A percentile compares a stretch with the other conserved stretches of the same genome.
phyloP scores from a whole-genome alignment of 1,140 invertebrate species.

The Drosophila yakuba region DNA sequence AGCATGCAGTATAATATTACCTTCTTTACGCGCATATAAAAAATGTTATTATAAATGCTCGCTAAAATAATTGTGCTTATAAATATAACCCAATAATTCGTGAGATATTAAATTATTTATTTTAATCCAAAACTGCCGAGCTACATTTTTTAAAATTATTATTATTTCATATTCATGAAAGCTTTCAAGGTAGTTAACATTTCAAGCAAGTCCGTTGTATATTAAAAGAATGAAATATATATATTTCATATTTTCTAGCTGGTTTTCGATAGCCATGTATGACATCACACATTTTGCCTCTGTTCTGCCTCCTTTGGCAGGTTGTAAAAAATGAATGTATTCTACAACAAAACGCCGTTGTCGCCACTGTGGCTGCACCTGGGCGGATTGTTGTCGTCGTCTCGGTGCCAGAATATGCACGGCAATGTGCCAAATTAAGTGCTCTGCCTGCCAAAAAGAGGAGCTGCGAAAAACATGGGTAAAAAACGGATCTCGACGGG shows the following conservation, averaged over 20 bases:
- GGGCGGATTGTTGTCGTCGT: slow-evolving; percentile 50
- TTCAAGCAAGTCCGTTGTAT: too few relatives aligned
- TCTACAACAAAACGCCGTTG: slow-evolving; percentile 64
- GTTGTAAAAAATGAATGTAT: slow-evolving; percentile 71
- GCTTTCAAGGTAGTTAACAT: too few relatives aligned
- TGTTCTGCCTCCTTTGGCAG: slow-evolving; percentile 11
- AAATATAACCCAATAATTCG: too few relatives aligned
- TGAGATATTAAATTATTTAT: too few relatives aligned
- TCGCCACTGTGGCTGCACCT: slow-evolving; percentile 73
- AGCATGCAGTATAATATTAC: too few relatives aligned
- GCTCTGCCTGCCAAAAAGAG: slow-evolving; percentile 60
- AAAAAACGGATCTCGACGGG: slow-evolving; percentile 18
- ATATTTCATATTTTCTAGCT: background rate
- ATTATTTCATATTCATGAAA: too few relatives aligned
- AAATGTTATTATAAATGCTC: too few relatives aligned
- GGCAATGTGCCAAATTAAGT: slow-evolving; percentile 79
- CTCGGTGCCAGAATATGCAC: slow-evolving; percentile 58
- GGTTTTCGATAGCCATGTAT: background rate
- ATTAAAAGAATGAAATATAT: background rate
- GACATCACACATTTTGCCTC: slow-evolving; percentile 15
- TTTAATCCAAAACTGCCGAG: too few relatives aligned
- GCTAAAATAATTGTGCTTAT: too few relatives aligned
- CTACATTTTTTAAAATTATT: too few relatives aligned
- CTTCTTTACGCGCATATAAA: too few relatives aligned
- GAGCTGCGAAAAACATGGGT: background rate